Base-by-base conservation (phyloP, 37 sponge, comb jelly and placozoan species). In the Cladorhizidae sp. region DNA sequence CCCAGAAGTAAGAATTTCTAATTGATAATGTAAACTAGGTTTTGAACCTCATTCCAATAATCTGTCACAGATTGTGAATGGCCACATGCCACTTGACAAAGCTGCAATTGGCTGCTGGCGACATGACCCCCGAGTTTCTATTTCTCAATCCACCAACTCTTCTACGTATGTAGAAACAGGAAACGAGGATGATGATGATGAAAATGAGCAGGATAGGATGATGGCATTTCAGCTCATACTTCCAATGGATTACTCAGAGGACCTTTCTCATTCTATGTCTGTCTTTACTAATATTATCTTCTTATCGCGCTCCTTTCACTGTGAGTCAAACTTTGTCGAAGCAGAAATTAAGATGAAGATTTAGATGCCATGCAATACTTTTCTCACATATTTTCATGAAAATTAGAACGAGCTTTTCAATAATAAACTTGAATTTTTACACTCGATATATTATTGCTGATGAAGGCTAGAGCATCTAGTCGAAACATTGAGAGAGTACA, bases 1-100 rank as follows among this genome's bases (percentile, higher is more conserved):
- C 28, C 40, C 35, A 64, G 6, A 74, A 23, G 75, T 74, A 37
- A 56, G 75, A 32, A 32, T 74, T 7, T 12, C 50, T 49, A 59
- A 59, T 59, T 59, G 28, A 59, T 59, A 26, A n/a, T n/a, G n/a
- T 5, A 25, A 65, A 32, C n/a, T n/a, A n/a, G n/a, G n/a, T n/a
- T 59, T 59, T 71, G 72, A 50, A 28, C 29, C n/a, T n/a, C 29
- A 28, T 49, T 71, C n/a, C 50, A 71, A 50, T 14, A 22, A 3
- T 59, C 18, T 59, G 61, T 28, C n/a, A 45, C 49, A 45, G 49
- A 5, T 45, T 9, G 5, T 45, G 49, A 9, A 45, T 45, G 49
- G 49, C 49, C 5, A 45, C 9, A 68, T 68, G 36, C 14, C 39
- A 29, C 69, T 25, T 28, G n/a, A n/a, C n/a, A n/a, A n/a, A n/a